These are phyloP conservation scores for Ferrisia virgata DNA, from an alignment of 2,888 invertebrate genomes.

Conservation along the genomic window DNA sequence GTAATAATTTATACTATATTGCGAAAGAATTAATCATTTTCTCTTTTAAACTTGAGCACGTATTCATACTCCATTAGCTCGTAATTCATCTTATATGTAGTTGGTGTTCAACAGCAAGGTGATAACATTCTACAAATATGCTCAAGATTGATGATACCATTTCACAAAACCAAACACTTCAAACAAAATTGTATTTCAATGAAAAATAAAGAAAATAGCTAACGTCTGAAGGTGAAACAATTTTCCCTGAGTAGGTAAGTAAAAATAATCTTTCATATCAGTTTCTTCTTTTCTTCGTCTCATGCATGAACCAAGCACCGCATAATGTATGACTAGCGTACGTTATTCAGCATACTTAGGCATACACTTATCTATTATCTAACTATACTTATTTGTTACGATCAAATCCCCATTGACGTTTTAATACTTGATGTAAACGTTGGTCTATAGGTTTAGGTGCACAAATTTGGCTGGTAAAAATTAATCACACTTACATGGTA, in stretches of 20 bases:
- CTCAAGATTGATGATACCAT: slow-evolving; percentile 9
- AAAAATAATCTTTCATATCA: slow-evolving; percentile 6
- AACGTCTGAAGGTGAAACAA: neutral
- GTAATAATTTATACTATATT: neutral
- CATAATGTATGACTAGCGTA: neutral
- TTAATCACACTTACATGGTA: slow-evolving; percentile 74
- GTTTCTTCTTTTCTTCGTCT: neutral
- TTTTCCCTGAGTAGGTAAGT: neutral
- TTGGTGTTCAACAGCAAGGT: neutral
- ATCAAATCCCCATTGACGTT: neutral
- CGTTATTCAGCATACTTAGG: neutral
- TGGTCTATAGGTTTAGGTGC: slow-evolving; percentile 36
- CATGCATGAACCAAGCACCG: neutral
- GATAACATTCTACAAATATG: slow-evolving; percentile 9
- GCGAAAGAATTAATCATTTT: neutral
- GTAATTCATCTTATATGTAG: neutral
- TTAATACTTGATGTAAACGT: neutral
- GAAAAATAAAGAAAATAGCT: neutral
- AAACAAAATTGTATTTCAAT: neutral
- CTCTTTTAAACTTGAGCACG: neutral
- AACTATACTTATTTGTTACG: neutral
- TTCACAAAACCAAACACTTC: slow-evolving; percentile 14
- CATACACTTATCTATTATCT: too few species aligned
- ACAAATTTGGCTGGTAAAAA: neutral
- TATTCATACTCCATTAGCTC: slow-evolving; percentile 5